Conservation (phyloP, 2,888 invertebrate genomes). For the Galerucella calmariensis region DNA sequence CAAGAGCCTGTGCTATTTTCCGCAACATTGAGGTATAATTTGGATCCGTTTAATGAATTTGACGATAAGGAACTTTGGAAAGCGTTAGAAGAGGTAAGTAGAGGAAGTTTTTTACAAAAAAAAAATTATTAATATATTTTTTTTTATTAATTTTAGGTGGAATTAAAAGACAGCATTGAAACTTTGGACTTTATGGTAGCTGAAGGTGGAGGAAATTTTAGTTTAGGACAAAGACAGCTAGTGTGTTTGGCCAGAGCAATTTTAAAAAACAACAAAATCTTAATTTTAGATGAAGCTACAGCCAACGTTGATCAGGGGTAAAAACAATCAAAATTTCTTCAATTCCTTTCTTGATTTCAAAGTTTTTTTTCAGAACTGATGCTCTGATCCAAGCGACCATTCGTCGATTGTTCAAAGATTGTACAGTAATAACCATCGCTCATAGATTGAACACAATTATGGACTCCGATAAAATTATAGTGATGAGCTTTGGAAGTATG, state of each 20-base stretch:
- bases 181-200: constrained; percentile 75
- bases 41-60: constrained; percentile 84
- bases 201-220: constrained; percentile 85
- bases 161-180: constrained; percentile 76
- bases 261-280: constrained; percentile 79
- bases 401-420: constrained; percentile 76
- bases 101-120: not conserved
- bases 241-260: constrained; percentile 89
- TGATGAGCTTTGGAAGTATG: constrained; percentile 80
- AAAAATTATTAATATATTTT: not conserved
- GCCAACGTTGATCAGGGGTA: constrained; percentile 90
- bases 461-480: constrained; percentile 84
- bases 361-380: constrained; percentile 77
- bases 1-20: constrained; percentile 91
- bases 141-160: constrained; percentile 69
- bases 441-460: constrained; percentile 87
- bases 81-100: constrained; percentile 77
- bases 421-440: constrained; percentile 86
- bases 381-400: constrained; percentile 81
- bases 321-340: not conserved
- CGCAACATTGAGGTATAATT: constrained; percentile 83
- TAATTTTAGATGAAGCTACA: constrained; percentile 91
- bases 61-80: constrained; percentile 81
- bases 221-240: constrained; percentile 88
- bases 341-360: not conserved